These are phyloP conservation scores for Lasioglossum figueresi DNA, from an alignment of 2,888 invertebrate genomes.

Conservation along the genomic window DNA sequence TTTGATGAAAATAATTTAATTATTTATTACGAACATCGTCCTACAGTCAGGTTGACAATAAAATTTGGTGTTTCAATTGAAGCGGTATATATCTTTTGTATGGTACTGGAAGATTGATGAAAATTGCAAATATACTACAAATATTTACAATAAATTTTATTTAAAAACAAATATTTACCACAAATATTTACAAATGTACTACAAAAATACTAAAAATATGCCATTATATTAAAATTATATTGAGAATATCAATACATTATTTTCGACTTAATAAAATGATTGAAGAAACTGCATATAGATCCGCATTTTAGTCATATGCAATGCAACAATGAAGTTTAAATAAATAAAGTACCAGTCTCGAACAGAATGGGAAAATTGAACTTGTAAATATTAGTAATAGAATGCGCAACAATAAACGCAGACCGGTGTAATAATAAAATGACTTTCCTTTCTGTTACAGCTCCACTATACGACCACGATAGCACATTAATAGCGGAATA, in stretches of 20 bases:
- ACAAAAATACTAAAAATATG: no score
- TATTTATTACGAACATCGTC: not conserved
- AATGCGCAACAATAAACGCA: not conserved
- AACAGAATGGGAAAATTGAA: not conserved
- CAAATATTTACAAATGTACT: no score
- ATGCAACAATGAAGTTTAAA: not conserved
- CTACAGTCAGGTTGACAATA: not conserved
- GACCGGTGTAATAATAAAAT: constrained; percentile 23
- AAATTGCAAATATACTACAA: no score
- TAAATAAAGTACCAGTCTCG: not conserved
- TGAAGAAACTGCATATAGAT: not conserved
- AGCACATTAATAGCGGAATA: constrained; percentile 82
- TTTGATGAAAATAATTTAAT: not conserved
- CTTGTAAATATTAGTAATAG: not conserved
- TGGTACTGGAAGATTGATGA: no score
- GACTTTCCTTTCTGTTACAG: constrained; percentile 74
- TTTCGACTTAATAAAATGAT: not conserved
- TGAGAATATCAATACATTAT: no score
- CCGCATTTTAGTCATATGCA: not conserved
- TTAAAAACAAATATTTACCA: no score
- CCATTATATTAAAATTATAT: no score
- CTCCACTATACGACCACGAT: constrained; percentile 82
- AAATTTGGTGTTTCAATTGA: no score
- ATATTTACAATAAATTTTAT: no score
- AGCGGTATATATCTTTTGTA: no score